Base-by-base conservation (phyloP, 2,797 vertebrate species). In the Atherinosoma microstoma region DNA sequence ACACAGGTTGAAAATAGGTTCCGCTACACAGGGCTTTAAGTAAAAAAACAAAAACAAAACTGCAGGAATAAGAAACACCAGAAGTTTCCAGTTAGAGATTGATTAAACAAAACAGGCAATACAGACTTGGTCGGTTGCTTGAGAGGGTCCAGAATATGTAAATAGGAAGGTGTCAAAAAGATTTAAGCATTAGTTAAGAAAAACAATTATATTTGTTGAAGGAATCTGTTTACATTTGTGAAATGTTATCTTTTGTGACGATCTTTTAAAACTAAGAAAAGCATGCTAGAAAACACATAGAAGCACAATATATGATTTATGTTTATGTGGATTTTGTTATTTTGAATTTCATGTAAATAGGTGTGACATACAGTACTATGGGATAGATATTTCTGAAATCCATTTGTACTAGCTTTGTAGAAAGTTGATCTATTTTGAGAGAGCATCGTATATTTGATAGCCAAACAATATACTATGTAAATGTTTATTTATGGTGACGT, bases 351-450 rank as follows among this genome's bases (percentile, higher is more conserved):
- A 73, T 93, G 90, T 92, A 92, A 86, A 92, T 93, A 94, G 70
- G 83, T 73, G 82, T 78, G 74, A 90, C 85, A 88, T 76, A 83
- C 7, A 87, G 85, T 84, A 87, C 80, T 64, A 75, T 80, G 73
- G 83, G 70, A 84, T 76, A 87, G 61, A 76, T 78, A 73, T 89
- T 91, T 91, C 90, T 87, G 81, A 86, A 87, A 88, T 88, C 87
- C 88, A 92, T 92, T 93, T 93, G 90, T 94, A 93, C 83, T 90
- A 82, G 91, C 90, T 93, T 93, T 93, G 86, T 94, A 93, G 93
- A 93, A 91, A 91, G 86, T 92, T 70, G 89, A 87, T 92, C 90
- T 93, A 91, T 94, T 94, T 93, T 93, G 88, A 87, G 74, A 93
- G 86, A 94, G 84, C 82, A 73, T 87, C 66, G 82, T 94, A 92